Base-by-base conservation (phyloP, 2,113 vertebrate genomes). In the Budorcas taxicolor region DNA sequence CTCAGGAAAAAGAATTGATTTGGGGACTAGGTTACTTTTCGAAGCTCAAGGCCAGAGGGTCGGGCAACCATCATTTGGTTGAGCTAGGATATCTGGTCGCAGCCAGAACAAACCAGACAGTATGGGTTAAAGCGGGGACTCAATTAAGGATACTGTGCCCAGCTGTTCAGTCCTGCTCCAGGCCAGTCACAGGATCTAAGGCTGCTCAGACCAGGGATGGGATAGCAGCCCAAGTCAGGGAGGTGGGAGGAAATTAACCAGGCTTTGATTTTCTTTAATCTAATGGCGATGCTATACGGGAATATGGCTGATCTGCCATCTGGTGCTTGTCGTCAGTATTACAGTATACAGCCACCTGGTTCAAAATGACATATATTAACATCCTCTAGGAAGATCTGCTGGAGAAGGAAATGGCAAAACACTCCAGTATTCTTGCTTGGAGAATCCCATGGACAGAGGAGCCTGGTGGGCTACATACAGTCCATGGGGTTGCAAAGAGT, bases 221-320 rank as follows among this genome's bases (percentile, higher is more conserved):
- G n/a, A 71, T 12, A 71, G 64, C n/a, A 71, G 64, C 64, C 64
- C 64, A 36, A 36, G 64, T 71, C 17, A 71, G 64, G 64, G 64
- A 71, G 64, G n/a, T 71, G 64, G n/a, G 64, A 23, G 64, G 2
- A 3, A 21, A 71, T 71, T 36, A 71, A 36, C 17, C 36, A 36
- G 64, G n/a, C n/a, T 71, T 71, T 71, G 64, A 36, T 36, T 71
- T 36, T 36, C n/a, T 36, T 71, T 36, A 71, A 71, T 36, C n/a
- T 71, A 36, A 71, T 11, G 19, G n/a, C 0, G 1, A 71, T 71
- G n/a, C n/a, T 36, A 12, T 71, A 36, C 0, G 5, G 64, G n/a
- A 36, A 71, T 36, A 23, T 71, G 64, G 64, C 0, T 36, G n/a
- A 71, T 71, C n/a, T 71, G 17, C 64, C n/a, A 71, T 21, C 36